Conservation (phyloP, 2,113 vertebrate genomes). For the Solea senegalensis region DNA sequence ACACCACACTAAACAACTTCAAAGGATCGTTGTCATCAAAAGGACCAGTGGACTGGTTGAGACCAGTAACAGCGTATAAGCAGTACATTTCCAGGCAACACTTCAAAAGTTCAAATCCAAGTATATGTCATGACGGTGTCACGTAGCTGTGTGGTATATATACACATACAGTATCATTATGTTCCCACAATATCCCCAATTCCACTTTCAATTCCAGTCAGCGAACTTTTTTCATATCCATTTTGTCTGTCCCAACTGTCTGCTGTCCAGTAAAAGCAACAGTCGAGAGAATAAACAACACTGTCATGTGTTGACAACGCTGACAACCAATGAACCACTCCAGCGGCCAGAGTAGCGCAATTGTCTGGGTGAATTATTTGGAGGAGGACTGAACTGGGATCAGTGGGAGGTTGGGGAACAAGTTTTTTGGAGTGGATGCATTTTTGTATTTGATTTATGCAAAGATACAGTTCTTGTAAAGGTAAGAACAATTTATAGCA, state of each 20-base stretch:
- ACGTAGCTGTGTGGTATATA: too few species aligned
- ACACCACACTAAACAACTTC: neutral
- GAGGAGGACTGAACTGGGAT: conserved; percentile 16
- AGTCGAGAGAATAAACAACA: neutral
- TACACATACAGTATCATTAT: too few species aligned
- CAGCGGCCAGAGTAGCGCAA: neutral
- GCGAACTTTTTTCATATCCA: neutral
- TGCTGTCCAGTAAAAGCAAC: neutral
- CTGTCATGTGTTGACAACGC: conserved; percentile 7
- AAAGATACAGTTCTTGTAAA: neutral
- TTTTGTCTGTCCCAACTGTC: neutral
- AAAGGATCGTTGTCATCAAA: neutral
- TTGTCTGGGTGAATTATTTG: conserved; percentile 24
- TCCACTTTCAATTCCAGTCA: neutral
- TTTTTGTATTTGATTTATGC: conserved; percentile 27
- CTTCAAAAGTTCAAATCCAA: too few species aligned
- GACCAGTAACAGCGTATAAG: neutral
- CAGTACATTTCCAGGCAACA: too few species aligned
- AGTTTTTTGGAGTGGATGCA: neutral
- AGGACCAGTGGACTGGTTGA: neutral
- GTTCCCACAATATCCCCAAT: too few species aligned
- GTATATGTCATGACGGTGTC: too few species aligned
- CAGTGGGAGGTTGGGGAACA: conserved; percentile 12
- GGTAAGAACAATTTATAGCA: conserved; percentile 17
- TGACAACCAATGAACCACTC: neutral